A percentile compares a stretch with the other conserved stretches of the same genome.
Conservation (phyloP, 2,113 vertebrate genomes). For the Hemiprocne comata region DNA sequence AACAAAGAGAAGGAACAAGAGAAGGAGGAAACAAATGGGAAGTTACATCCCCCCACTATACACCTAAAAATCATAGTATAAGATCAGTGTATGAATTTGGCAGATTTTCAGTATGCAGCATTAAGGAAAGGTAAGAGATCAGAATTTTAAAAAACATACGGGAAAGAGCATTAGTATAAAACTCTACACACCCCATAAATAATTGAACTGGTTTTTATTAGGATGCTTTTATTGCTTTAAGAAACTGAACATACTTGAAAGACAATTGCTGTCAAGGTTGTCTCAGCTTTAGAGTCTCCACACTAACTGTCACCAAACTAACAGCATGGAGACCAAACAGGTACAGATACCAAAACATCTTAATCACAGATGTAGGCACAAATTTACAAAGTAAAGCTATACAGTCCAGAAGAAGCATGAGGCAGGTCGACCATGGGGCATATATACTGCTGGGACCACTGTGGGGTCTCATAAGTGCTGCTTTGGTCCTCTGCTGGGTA, state of each 20-base stretch:
- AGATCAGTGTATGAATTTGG: not conserved
- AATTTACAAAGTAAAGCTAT: not conserved
- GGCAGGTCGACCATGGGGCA: not conserved
- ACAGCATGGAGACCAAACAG: not conserved
- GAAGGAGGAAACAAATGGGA: not conserved
- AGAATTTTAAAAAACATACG: not conserved
- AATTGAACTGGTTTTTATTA: not conserved
- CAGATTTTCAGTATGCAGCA: not conserved
- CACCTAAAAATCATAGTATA: not conserved
- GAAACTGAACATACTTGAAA: not conserved
- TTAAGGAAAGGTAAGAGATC: not conserved
- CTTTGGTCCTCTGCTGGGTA: not conserved
- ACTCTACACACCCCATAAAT: not conserved
- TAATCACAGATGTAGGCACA: not conserved
- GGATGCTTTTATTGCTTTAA: not conserved
- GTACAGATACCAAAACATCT: not conserved
- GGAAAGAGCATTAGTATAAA: not conserved
- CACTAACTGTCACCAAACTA: no score
- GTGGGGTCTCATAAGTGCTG: accelerated
- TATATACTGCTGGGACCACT: not conserved
- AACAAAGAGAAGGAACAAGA: not conserved
- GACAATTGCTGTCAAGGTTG: not conserved
- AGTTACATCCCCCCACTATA: not conserved
- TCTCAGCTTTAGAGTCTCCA: not conserved
- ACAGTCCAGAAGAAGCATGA: no score